These are phyloP conservation scores for Drosophila siamana DNA, from an alignment of 2,888 invertebrate species.

Conservation along the genomic window DNA sequence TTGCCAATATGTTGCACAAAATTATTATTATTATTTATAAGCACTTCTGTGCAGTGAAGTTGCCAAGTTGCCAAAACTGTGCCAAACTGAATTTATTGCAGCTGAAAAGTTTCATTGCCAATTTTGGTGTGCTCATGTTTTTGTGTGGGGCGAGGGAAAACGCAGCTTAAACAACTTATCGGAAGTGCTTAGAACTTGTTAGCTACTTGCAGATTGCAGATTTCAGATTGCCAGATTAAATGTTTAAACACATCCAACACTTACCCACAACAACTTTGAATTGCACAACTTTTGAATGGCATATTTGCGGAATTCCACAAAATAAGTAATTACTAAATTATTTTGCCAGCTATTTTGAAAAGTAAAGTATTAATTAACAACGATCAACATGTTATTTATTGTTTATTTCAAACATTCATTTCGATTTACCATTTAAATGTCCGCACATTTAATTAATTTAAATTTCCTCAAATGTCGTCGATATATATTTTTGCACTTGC, in stretches of 20 bases:
- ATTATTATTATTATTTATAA: constrained; percentile 70
- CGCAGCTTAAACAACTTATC: constrained; percentile 54
- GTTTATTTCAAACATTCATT: not conserved
- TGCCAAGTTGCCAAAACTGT: constrained; percentile 60
- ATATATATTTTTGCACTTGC: no score
- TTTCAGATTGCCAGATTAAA: constrained; percentile 15
- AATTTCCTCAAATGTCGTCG: no score
- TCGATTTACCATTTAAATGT: not conserved
- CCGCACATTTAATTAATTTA: not conserved
- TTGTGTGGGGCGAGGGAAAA: constrained; percentile 15
- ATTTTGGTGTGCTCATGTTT: constrained; percentile 36
- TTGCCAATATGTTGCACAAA: constrained; percentile 76
- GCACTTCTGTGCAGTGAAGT: constrained; percentile 34
- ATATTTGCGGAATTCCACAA: not conserved
- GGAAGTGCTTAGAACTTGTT: constrained; percentile 69
- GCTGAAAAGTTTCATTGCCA: constrained; percentile 76
- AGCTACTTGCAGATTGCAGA: constrained; percentile 52
- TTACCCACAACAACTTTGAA: constrained; percentile 9
- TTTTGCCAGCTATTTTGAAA: no score
- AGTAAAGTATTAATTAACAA: no score
- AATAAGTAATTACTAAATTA: no score
- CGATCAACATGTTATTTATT: no score
- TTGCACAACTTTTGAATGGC: constrained; percentile 41
- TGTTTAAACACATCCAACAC: constrained; percentile 26
- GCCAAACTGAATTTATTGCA: constrained; percentile 74